Evolutionary conservation across 1,140 invertebrate genomes (phyloP), one percentile per base, ranked within the genome.

Genomic region (Cyphomyrmex costatus): DNA sequence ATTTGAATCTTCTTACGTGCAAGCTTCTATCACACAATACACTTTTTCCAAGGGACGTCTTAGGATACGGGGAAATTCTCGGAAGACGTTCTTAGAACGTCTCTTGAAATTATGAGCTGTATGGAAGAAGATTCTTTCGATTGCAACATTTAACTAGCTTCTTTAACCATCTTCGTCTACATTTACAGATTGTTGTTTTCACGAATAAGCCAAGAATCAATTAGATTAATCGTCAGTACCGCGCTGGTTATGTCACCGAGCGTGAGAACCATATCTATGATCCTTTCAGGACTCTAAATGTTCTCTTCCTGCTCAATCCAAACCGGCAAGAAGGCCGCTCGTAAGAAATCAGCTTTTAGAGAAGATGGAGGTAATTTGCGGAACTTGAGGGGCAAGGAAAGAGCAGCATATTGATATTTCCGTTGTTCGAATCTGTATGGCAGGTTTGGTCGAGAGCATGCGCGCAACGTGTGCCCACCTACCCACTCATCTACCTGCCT

Each of bases 401-500:
- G 51, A 73, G 56, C 66, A 27, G 49, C 66, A 49, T 53, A 83
- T 61, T 83, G 79, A 68, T 83, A 83, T 83, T 83, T 83, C 79
- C 79, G 66, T 83, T 82, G 53, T 36, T 71, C 71, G 33, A 58
- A 71, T 82, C 53, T 36, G 58, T 83, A 74, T 74, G 68, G 68
- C 68, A 83, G 79, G 79, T 83, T 82, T 30, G 24, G 53, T 36
- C 49, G n/a, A n/a, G 36, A 74, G 68, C 79, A 83, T 73, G 79
- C 79, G 79, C 53, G n/a, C 68, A 73, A 86, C 66, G 71, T 86
- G 87, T 82, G 66, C 61, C 83, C 79, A 87, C 71, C 82, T 86
- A 78, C 73, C 63, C 70, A 70, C 74, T 61, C 61, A 85, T 77
- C 87, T 87, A 88, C 61, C 88, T 84, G 73, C 80, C 86, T 88